Percentiles rank a stretch among this genome's conserved stretches.
Conservation (phyloP, 2,888 invertebrate genomes). For the Bimastos eiseni region DNA sequence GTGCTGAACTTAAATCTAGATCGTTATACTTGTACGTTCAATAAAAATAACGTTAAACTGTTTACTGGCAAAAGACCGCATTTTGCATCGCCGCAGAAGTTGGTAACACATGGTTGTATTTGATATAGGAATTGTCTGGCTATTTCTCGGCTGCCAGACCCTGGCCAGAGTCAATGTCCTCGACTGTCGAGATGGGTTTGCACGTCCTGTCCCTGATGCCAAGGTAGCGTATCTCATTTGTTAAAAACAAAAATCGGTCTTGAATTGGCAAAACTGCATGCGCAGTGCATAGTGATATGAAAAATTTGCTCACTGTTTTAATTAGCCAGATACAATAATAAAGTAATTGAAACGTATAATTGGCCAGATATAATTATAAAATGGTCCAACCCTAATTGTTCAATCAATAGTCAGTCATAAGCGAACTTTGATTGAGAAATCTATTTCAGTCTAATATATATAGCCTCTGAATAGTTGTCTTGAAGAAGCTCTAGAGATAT, state of each 20-base stretch:
- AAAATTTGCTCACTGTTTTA: background rate
- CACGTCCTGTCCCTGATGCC: constrained; percentile 46
- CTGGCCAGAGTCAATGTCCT: constrained; percentile 56
- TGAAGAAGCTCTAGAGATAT: background rate
- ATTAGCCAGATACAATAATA: background rate
- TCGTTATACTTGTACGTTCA: background rate
- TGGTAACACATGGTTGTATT: background rate
- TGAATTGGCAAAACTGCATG: background rate
- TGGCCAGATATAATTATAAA: too few relatives aligned
- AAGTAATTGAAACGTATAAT: too few relatives aligned
- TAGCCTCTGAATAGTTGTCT: too few relatives aligned
- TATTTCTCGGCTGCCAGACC: constrained; percentile 61
- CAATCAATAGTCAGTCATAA: too few relatives aligned
- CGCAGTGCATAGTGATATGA: background rate
- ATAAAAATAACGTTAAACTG: background rate
- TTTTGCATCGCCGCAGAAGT: background rate
- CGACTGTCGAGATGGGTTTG: constrained; percentile 56
- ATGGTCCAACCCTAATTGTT: too few relatives aligned
- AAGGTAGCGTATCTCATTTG: background rate
- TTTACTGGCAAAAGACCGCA: background rate
- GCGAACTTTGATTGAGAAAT: background rate
- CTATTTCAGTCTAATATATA: background rate
- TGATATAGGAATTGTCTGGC: constrained; percentile 58
- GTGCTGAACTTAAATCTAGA: background rate
- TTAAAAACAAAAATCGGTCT: background rate